Evolutionary conservation across 1,140 invertebrate species (phyloP), one percentile per base, ranked within the genome.

Genomic region (Papilio dardanus): DNA sequence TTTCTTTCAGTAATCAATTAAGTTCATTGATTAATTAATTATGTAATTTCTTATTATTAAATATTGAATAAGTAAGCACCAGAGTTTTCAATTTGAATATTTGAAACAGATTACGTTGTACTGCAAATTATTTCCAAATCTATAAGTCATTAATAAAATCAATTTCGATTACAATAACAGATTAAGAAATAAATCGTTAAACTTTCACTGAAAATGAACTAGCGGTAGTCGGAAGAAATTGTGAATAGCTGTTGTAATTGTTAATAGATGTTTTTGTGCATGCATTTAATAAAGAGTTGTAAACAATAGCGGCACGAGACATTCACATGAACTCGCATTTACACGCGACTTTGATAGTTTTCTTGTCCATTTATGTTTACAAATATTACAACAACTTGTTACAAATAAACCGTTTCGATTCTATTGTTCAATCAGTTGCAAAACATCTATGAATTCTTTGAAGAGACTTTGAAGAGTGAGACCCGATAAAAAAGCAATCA

Each of bases 181-280:
- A 71, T 46, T 42, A 24, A 71, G 46, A 33, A 73, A 73, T 54
- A 54, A 24, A 35, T 54, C 31, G 30, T 14, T 58, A 10, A 21
- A 58, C 71, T 73, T 73, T 73, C 71, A 73, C 71, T 73, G 24
- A 73, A 37, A 73, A n/a, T 30, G 46, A 24, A 16, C 6, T 19
- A 46, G 42, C 46, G 71, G 71, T 54, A 54, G 50, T 73, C 71
- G 71, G 71, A 73, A 73, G 30, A 35, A 33, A 73, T 73, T 73
- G 54, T 73, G 14, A 33, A 31, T 24, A 50, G 71, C 46, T 2
- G 16, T 58, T n/a, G 37, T 50, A 71, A 71, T 71, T 71, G 28
- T 24, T 46, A 40, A n/a, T 42, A 46, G 40, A 33, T 58, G 33
- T 73, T 69, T 37, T 58, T 73, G 21, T 40, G 30, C 50, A n/a